phyloP scores from a whole-genome alignment of 1,140 invertebrate species.

The Paralvinella palmiformis region DNA sequence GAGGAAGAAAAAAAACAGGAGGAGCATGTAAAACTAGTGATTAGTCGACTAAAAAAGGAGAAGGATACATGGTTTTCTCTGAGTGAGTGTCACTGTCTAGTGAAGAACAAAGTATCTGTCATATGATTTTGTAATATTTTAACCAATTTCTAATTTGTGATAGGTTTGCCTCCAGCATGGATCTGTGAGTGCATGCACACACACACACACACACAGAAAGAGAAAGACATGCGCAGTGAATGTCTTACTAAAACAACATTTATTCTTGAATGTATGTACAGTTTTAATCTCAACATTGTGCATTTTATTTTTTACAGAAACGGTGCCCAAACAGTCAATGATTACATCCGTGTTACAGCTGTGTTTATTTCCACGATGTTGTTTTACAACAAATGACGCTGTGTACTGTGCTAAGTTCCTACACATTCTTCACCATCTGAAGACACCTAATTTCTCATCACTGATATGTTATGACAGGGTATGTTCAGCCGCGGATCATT shows the following conservation, averaged over 20 bases:
- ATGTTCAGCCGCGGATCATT: conserved; percentile 30
- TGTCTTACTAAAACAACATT: too few species aligned
- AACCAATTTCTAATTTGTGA: too few species aligned
- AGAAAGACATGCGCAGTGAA: too few species aligned
- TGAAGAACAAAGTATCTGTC: too few species aligned
- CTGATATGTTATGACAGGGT: conserved; percentile 94
- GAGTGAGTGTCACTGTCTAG: conserved; percentile 33
- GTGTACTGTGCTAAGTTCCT: conserved; percentile 97
- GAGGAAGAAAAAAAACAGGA: conserved; percentile 90
- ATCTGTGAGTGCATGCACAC: too few species aligned
- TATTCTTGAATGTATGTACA: too few species aligned
- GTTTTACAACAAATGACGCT: conserved; percentile 90
- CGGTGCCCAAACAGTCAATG: conserved; percentile 12
- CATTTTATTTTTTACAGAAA: background rate
- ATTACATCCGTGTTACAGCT: conserved; percentile 72
- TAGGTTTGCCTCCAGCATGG: too few species aligned
- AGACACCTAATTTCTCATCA: conserved; percentile 96
- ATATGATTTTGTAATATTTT: too few species aligned
- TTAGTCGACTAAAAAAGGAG: conserved; percentile 69
- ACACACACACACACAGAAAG: too few species aligned
- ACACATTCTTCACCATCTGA: conserved; percentile 86
- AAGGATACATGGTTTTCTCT: conserved; percentile 89
- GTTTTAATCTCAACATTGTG: too few species aligned
- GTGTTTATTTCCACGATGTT: conserved; percentile 92
- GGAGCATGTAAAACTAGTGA: conserved; percentile 86